These are phyloP conservation scores for Naso thynnoides DNA, from an alignment of 2,797 vertebrate species.

Conservation along the genomic window DNA sequence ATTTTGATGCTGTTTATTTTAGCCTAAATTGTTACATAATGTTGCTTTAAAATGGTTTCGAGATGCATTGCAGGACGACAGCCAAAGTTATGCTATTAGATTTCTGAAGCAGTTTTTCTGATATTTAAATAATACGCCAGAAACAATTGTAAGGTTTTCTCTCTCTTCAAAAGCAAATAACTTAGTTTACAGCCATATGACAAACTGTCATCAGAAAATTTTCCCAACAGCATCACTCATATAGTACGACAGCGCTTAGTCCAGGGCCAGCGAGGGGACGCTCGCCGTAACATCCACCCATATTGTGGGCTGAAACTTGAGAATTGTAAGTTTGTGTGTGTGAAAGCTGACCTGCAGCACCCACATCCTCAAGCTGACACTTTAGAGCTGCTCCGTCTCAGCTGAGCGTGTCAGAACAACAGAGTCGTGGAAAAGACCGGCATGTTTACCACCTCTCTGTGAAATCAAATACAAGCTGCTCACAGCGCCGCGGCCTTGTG, in stretches of 20 bases:
- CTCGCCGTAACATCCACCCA: conserved; percentile 62
- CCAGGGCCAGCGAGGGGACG: conserved; percentile 36
- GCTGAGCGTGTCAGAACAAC: conserved; percentile 82
- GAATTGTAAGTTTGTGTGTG: conserved; percentile 74
- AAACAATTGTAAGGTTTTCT: too few species aligned
- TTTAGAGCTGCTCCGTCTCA: conserved; percentile 80
- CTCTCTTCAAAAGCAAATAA: conserved; percentile 4
- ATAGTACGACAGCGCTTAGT: conserved; percentile 29
- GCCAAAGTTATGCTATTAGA: neutral
- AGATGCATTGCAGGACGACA: too few species aligned
- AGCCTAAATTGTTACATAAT: too few species aligned
- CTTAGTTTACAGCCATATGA: neutral
- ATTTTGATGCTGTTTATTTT: too few species aligned
- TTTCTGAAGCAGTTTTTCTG: neutral
- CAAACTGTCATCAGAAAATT: neutral
- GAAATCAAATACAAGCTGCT: conserved; percentile 86
- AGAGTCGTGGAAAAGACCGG: conserved; percentile 81
- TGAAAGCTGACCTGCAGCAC: conserved; percentile 80
- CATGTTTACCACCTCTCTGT: conserved; percentile 84
- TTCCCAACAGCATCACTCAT: neutral
- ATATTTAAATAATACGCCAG: neutral
- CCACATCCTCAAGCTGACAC: conserved; percentile 82
- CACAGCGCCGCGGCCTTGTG: conserved; percentile 40
- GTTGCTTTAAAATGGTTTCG: too few species aligned
- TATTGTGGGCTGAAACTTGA: conserved; percentile 74